phyloP scores from a whole-genome alignment of 2,888 invertebrate species.

The Strigamia crassipes region DNA sequence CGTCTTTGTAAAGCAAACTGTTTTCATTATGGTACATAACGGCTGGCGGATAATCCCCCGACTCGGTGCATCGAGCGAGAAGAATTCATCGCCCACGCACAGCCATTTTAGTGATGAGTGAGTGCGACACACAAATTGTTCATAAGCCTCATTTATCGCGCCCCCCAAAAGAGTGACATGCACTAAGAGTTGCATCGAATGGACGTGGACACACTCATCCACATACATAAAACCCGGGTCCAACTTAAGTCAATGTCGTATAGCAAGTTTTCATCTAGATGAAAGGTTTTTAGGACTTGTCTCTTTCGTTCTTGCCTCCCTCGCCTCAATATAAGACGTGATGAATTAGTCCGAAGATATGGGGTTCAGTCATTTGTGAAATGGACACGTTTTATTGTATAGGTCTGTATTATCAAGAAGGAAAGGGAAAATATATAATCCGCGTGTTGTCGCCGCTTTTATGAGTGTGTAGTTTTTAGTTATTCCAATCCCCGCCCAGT shows the following conservation, averaged over 20 bases:
- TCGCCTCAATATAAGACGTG: constrained; percentile 1
- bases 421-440: neutral
- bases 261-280: constrained; percentile 30
- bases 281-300: constrained; percentile 33
- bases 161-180: constrained; percentile 38
- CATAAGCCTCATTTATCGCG: constrained; percentile 42
- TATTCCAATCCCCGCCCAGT: neutral
- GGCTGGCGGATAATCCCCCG: constrained; percentile 38
- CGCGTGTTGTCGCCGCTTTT: neutral
- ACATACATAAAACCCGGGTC: constrained; percentile 17
- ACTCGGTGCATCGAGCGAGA: constrained; percentile 32
- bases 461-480: constrained; percentile 36
- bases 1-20: constrained; percentile 39
- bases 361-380: constrained; percentile 26
- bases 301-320: neutral
- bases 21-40: constrained; percentile 33
- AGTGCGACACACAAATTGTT: constrained; percentile 42
- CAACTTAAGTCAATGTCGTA: neutral
- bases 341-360: constrained; percentile 29
- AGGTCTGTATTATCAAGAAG: neutral
- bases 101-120: constrained; percentile 34
- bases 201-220: constrained; percentile 36
- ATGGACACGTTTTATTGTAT: constrained; percentile 29
- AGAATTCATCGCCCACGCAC: constrained; percentile 24
- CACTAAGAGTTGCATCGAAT: constrained; percentile 33